Percentiles rank a stretch among this genome's conserved stretches.
Conservation (phyloP, 2,113 vertebrate species). For the Syngnathus scovelli region DNA sequence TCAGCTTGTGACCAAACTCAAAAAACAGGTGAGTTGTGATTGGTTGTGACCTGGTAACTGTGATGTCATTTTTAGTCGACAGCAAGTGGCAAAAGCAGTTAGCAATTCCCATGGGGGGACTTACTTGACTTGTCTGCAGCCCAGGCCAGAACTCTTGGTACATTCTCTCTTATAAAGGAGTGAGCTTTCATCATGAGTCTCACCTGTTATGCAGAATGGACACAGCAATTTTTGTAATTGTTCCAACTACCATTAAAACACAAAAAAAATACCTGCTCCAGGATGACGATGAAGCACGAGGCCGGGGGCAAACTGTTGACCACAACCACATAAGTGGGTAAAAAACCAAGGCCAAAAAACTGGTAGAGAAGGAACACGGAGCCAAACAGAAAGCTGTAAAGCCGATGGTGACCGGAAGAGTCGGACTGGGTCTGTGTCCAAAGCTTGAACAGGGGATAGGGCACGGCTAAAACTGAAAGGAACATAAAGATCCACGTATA, state of each 20-base stretch:
- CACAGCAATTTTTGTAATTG: neutral
- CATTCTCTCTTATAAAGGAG: constrained; percentile 89
- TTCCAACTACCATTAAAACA: neutral
- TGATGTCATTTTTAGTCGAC: no score
- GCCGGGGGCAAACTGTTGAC: constrained; percentile 81
- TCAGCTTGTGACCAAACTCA: no score
- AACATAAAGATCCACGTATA: constrained; percentile 91
- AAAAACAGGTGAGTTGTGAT: no score
- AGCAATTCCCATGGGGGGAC: constrained; percentile 8
- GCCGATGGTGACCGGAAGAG: constrained; percentile 53
- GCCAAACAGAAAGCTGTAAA: constrained; percentile 69
- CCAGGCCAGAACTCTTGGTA: constrained; percentile 74
- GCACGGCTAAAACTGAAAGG: constrained; percentile 75
- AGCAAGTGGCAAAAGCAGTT: no score
- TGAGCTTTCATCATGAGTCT: constrained; percentile 90
- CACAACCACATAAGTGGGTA: constrained; percentile 78
- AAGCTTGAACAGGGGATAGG: constrained; percentile 77
- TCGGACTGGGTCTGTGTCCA: constrained; percentile 78
- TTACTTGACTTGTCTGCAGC: constrained; percentile 76
- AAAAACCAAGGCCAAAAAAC: constrained; percentile 74
- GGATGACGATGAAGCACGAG: constrained; percentile 82
- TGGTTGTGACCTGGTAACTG: no score
- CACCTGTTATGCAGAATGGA: constrained; percentile 68
- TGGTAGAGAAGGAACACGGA: constrained; percentile 78
- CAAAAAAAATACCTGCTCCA: constrained; percentile 82